A percentile compares a stretch with the other conserved stretches of the same genome.
Evolutionary conservation across 2,797 vertebrate genomes (phyloP).

Genomic region (Ptychobarbus kaznakovi): DNA sequence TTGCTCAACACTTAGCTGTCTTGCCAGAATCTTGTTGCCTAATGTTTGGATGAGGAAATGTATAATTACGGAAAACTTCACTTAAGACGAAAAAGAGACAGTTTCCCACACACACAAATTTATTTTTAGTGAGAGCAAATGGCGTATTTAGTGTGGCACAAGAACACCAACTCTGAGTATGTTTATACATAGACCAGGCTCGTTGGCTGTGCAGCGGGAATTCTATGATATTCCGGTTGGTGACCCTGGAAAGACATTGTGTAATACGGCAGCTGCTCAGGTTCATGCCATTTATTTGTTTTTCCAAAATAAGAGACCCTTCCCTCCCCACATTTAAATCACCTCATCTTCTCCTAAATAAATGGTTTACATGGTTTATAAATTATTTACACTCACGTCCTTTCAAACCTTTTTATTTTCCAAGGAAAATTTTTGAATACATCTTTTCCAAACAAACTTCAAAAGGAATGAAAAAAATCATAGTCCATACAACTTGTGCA

Average conservation of each 20-base stretch:
- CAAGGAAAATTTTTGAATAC: not conserved
- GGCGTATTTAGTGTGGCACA: slow-evolving; percentile 45
- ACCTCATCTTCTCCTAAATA: slow-evolving; percentile 21
- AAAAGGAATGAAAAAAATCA: not conserved
- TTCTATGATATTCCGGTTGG: slow-evolving; percentile 38
- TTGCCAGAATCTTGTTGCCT: slow-evolving; percentile 26
- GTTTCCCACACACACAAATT: slow-evolving; percentile 49
- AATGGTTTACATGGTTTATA: not conserved
- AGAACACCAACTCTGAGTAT: slow-evolving; percentile 9
- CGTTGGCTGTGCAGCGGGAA: slow-evolving; percentile 42
- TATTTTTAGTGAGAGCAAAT: slow-evolving; percentile 56
- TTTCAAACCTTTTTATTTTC: slow-evolving; percentile 7
- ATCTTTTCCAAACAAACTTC: not conserved
- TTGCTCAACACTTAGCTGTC: slow-evolving; percentile 35
- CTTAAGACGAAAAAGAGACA: slow-evolving; percentile 39
- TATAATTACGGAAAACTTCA: slow-evolving; percentile 50
- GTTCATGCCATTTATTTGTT: slow-evolving; percentile 39
- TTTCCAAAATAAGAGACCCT: slow-evolving; percentile 52
- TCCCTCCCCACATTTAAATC: slow-evolving; percentile 22
- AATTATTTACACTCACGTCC: not conserved
- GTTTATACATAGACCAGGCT: slow-evolving; percentile 37
- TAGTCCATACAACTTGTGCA: not conserved
- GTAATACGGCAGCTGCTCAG: slow-evolving; percentile 19
- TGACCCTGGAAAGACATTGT: slow-evolving; percentile 45
- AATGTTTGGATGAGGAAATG: slow-evolving; percentile 24